These are phyloP conservation scores for Parnassius smintheus DNA, from an alignment of 2,888 invertebrate species.

Conservation along the genomic window DNA sequence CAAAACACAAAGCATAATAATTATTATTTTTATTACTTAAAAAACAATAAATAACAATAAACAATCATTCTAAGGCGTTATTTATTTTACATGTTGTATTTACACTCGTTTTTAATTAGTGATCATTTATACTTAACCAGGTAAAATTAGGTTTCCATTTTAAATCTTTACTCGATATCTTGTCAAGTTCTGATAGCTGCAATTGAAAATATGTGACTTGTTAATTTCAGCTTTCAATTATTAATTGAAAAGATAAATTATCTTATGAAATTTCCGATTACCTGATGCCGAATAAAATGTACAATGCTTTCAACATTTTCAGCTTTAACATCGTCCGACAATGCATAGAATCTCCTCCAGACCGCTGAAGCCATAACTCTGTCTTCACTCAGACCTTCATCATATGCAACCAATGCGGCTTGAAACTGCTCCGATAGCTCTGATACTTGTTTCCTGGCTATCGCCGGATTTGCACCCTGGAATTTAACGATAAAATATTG, in stretches of 20 bases:
- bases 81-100: slow-evolving; percentile 20
- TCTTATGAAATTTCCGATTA: slow-evolving; percentile 44
- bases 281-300: slow-evolving; percentile 89
- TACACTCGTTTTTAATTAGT: slow-evolving; percentile 37
- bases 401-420: slow-evolving; percentile 91
- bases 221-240: neutral
- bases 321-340: slow-evolving; percentile 82
- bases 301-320: slow-evolving; percentile 86
- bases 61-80: slow-evolving; percentile 21
- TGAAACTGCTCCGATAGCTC: slow-evolving; percentile 90
- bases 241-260: no score
- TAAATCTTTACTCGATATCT: slow-evolving; percentile 78
- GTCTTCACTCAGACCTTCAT: slow-evolving; percentile 92
- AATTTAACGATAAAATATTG: slow-evolving; percentile 5
- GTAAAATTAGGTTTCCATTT: slow-evolving; percentile 78
- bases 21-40: slow-evolving; percentile 29
- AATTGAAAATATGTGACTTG: slow-evolving; percentile 40
- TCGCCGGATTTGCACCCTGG: slow-evolving; percentile 83
- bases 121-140: slow-evolving; percentile 76
- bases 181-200: slow-evolving; percentile 80
- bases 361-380: slow-evolving; percentile 89
- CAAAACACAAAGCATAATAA: slow-evolving; percentile 25
- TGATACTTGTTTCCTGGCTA: slow-evolving; percentile 83
- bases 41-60: slow-evolving; percentile 38
- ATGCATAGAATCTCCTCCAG: slow-evolving; percentile 91